These are phyloP conservation scores for Eudemis profundana DNA, from an alignment of 2,888 invertebrate species.

Conservation along the genomic window DNA sequence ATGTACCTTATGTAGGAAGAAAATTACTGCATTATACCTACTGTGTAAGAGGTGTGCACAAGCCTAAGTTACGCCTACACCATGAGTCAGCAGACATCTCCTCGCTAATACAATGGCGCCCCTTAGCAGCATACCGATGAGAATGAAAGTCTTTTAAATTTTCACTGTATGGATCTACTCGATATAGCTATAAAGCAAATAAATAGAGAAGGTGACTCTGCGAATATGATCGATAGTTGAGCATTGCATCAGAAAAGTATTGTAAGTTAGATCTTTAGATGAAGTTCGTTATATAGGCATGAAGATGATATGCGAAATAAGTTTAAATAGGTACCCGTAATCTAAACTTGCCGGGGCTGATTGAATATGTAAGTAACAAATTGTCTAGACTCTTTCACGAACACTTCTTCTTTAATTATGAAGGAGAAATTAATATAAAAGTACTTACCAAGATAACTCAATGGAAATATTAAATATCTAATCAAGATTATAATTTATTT, in stretches of 20 bases:
- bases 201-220: not conserved
- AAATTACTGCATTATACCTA: too few species aligned
- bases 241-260: too few species aligned
- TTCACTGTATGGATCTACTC: not conserved
- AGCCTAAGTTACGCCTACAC: constrained; percentile 23
- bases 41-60: constrained; percentile 1
- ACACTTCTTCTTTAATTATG: not conserved
- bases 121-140: constrained; percentile 26
- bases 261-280: too few species aligned
- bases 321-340: too few species aligned
- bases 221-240: not conserved
- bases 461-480: not conserved
- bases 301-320: too few species aligned
- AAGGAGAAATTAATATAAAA: too few species aligned
- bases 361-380: too few species aligned
- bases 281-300: too few species aligned
- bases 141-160: constrained; percentile 25
- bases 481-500: not conserved
- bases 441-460: not conserved
- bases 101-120: constrained; percentile 12
- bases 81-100: constrained; percentile 14
- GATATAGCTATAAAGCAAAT: not conserved
- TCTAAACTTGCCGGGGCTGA: too few species aligned
- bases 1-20: too few species aligned
- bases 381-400: not conserved